These are phyloP conservation scores for Pharmacophagus antenor DNA, from an alignment of 2,888 invertebrate species.

Conservation along the genomic window DNA sequence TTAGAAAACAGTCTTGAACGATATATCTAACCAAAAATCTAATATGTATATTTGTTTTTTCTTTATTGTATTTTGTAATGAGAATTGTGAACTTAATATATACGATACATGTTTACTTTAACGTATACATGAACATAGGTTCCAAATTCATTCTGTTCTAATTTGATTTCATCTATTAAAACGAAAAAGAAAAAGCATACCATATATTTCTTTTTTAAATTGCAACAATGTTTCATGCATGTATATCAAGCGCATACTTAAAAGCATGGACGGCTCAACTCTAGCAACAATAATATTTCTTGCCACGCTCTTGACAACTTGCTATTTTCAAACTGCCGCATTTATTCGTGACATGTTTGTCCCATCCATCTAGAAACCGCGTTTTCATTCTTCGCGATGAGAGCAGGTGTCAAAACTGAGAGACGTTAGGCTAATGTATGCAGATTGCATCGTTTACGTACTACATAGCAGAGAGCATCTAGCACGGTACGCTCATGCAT, in stretches of 20 bases:
- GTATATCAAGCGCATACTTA: slow-evolving; percentile 33
- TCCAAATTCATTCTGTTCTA: too few relatives aligned
- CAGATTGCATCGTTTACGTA: slow-evolving; percentile 72
- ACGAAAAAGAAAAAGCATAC: neutral
- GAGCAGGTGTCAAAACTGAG: slow-evolving; percentile 79
- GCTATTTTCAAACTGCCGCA: slow-evolving; percentile 59
- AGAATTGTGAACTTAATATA: too few relatives aligned
- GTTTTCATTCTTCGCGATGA: slow-evolving; percentile 53
- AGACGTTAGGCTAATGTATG: slow-evolving; percentile 78
- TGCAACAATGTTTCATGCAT: slow-evolving; percentile 28
- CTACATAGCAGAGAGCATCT: slow-evolving; percentile 19
- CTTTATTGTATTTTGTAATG: too few relatives aligned
- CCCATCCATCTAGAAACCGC: slow-evolving; percentile 64
- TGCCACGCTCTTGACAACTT: slow-evolving; percentile 42
- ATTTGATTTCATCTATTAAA: too few relatives aligned
- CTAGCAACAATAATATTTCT: slow-evolving; percentile 38
- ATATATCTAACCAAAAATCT: too few relatives aligned
- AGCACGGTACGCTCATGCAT: slow-evolving; percentile 44
- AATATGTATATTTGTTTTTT: too few relatives aligned
- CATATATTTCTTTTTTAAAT: slow-evolving; percentile 21
- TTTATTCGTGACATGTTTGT: slow-evolving; percentile 69
- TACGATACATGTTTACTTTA: too few relatives aligned
- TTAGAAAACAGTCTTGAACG: too few relatives aligned
- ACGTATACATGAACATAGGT: too few relatives aligned
- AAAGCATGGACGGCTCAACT: slow-evolving; percentile 29